Percentiles rank a stretch among this genome's conserved stretches.
Evolutionary conservation across 2,888 invertebrate species (phyloP).

Genomic region (Catotricha subobsoleta): DNA sequence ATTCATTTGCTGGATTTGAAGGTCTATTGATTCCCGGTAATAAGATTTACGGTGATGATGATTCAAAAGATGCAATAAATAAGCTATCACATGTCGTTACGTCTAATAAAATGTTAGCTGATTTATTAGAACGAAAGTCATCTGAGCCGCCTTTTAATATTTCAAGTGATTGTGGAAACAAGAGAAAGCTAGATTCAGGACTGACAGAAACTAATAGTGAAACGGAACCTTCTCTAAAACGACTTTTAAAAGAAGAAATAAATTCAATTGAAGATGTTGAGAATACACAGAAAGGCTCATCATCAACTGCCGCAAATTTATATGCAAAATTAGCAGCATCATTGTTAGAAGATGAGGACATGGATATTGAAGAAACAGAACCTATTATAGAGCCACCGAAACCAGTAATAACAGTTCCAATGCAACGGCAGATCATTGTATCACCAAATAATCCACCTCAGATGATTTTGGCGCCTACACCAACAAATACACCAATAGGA

Average conservation of each 20-base stretch:
- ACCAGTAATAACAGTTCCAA: conserved; percentile 21
- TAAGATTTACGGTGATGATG: conserved; percentile 36
- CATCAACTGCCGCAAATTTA: conserved; percentile 68
- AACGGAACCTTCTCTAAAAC: conserved; percentile 24
- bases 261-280: conserved; percentile 32
- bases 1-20: conserved; percentile 43
- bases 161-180: conserved; percentile 19
- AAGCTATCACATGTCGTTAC: conserved; percentile 21
- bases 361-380: conserved; percentile 19
- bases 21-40: conserved; percentile 32
- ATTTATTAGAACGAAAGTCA: conserved; percentile 60
- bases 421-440: conserved; percentile 25
- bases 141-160: conserved; percentile 27
- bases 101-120: conserved; percentile 61
- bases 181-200: conserved; percentile 14
- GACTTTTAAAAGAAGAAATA: conserved; percentile 30
- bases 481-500: conserved; percentile 4
- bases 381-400: conserved; percentile 19
- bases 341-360: conserved; percentile 63
- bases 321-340: conserved; percentile 74
- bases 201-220: conserved; percentile 26
- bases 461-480: conserved; percentile 15
- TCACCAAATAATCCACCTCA: conserved; percentile 19
- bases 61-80: conserved; percentile 32
- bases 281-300: conserved; percentile 21